A percentile compares a stretch with the other conserved stretches of the same genome.
These are phyloP conservation scores for Megamerina dolium DNA, from an alignment of 2,888 invertebrate species.

Conservation along the genomic window DNA sequence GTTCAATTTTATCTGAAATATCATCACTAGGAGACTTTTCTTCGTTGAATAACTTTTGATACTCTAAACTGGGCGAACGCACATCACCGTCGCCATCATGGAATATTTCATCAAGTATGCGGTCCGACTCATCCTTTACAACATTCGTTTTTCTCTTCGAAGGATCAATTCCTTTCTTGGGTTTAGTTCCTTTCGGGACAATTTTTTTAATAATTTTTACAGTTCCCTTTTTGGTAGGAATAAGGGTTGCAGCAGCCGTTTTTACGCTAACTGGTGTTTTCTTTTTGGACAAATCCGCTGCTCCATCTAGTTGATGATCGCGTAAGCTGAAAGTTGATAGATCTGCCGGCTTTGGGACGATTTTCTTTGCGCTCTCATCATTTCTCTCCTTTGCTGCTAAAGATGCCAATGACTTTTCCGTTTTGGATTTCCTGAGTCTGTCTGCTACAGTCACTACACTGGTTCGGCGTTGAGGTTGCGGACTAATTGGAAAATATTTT, in stretches of 20 bases:
- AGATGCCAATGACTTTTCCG: constrained; percentile 22
- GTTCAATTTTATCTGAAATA: constrained; percentile 46
- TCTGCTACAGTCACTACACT: constrained; percentile 40
- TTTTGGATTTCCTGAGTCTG: constrained; percentile 37
- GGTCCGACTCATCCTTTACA: constrained; percentile 37
- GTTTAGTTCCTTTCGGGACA: constrained; percentile 39
- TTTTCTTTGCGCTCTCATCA: not conserved
- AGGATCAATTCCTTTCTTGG: constrained; percentile 22
- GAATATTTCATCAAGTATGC: constrained; percentile 43
- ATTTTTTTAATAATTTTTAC: constrained; percentile 41
- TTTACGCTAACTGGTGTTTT: constrained; percentile 21
- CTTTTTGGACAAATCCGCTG: constrained; percentile 39
- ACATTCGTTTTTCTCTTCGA: constrained; percentile 10
- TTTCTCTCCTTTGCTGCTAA: not conserved
- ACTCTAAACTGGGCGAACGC: constrained; percentile 45
- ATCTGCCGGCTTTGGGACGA: constrained; percentile 22
- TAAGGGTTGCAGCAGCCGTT: constrained; percentile 24
- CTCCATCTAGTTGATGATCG: constrained; percentile 47
- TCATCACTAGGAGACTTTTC: constrained; percentile 47
- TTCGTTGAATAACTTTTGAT: constrained; percentile 43
- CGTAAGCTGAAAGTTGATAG: constrained; percentile 37
- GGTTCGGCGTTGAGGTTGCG: constrained; percentile 38
- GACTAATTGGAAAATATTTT: constrained; percentile 47
- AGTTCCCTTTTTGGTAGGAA: constrained; percentile 32
- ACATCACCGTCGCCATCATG: constrained; percentile 26